Conservation (phyloP, 2,797 vertebrate genomes). For the Labroides dimidiatus region DNA sequence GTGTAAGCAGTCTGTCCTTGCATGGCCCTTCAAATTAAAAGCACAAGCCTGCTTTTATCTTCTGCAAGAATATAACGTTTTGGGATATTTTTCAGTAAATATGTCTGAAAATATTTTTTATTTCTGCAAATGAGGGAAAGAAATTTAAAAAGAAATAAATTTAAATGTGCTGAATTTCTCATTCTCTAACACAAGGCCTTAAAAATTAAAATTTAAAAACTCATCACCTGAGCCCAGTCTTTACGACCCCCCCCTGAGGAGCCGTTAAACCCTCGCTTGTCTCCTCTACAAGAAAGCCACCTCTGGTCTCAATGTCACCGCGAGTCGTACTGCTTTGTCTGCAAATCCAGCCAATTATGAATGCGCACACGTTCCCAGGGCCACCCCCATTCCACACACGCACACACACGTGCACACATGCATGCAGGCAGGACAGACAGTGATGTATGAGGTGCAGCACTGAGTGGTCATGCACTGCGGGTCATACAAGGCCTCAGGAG, state of each 20-base stretch:
- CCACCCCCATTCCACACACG: constrained; percentile 22
- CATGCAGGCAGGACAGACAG: constrained; percentile 26
- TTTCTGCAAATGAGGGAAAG: no score
- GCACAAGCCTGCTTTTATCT: background rate
- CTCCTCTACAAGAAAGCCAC: constrained; percentile 28
- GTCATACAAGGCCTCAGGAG: constrained; percentile 61
- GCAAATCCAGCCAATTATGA: constrained; percentile 65
- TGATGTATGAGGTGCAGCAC: constrained; percentile 68
- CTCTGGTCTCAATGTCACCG: constrained; percentile 60
- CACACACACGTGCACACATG: constrained; percentile 5
- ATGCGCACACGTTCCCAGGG: constrained; percentile 52
- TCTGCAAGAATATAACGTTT: no score
- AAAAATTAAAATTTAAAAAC: constrained; percentile 34
- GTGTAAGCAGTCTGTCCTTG: no score
- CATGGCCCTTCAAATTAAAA: background rate
- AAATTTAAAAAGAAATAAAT: no score
- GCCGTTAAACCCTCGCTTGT: background rate
- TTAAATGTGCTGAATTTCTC: background rate
- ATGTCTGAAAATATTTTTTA: no score
- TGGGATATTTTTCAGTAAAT: no score
- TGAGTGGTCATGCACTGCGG: constrained; percentile 64
- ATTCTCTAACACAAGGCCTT: constrained; percentile 15
- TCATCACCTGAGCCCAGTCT: background rate
- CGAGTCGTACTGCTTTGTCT: constrained; percentile 63
- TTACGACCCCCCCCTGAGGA: constrained; percentile 6